Conservation (phyloP, 1,140 invertebrate genomes). For the Pseudomyrmex dendroicus region DNA sequence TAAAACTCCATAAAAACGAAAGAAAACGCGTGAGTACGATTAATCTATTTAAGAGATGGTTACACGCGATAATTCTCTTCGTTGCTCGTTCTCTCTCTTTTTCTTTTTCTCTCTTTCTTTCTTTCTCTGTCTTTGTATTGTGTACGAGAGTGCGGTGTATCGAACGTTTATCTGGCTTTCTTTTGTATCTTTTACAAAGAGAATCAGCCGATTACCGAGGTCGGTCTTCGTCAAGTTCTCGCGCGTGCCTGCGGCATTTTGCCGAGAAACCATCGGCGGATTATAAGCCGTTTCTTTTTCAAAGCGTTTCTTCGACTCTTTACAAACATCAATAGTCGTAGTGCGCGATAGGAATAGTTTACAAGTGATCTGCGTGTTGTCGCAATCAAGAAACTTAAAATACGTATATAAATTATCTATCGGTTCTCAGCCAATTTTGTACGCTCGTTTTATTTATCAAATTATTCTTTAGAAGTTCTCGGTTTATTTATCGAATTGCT, state of each 20-base stretch:
- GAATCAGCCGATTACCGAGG: conserved; percentile 13
- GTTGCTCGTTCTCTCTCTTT: not conserved
- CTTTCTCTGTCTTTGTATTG: conserved; percentile 43
- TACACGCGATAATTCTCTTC: conserved; percentile 30
- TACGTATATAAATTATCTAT: not conserved
- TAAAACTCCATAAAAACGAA: conserved; percentile 21
- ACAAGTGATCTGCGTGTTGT: not conserved
- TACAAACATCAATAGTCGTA: not conserved
- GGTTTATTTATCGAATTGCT: no score
- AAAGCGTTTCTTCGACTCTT: not conserved
- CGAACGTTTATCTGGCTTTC: conserved; percentile 30
- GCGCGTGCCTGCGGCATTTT: conserved; percentile 9
- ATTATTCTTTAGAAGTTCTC: conserved; percentile 10
- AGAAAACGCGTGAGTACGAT: conserved; percentile 17
- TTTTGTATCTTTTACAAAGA: conserved; percentile 49
- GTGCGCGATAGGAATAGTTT: not conserved
- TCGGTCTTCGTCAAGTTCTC: conserved; percentile 22
- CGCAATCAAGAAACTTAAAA: not conserved
- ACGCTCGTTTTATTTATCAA: not conserved
- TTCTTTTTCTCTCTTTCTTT: conserved; percentile 4
- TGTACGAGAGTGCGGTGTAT: conserved; percentile 14
- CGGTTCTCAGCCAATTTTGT: not conserved
- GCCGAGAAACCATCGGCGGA: conserved; percentile 5
- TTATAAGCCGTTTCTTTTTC: conserved; percentile 20
- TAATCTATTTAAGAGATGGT: conserved; percentile 21